Evolutionary conservation across 1,140 invertebrate species (phyloP), one percentile per base, ranked within the genome.

Genomic region (Monomorium pharaonis): DNA sequence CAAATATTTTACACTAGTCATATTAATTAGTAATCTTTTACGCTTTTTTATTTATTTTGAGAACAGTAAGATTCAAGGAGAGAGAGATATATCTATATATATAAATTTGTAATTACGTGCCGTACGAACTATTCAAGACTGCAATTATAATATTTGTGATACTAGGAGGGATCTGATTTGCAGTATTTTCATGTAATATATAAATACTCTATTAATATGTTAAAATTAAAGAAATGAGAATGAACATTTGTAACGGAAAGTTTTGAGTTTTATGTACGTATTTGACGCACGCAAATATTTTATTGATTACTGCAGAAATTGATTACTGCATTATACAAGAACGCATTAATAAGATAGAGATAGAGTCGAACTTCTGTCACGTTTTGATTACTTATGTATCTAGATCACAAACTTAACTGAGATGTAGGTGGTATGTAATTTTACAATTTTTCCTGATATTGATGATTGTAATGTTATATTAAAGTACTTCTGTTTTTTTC

Each of bases 211-310:
- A 67, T 67, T 67, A 47, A 12, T 27, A 16, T 10, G 16, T 58
- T 21, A 56, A 56, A 56, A 14, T 58, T 24, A 56, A 21, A 14
- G 21, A 56, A 78, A 65, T 5, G 24, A 51, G 18, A 47, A 62
- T n/a, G 4, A 37, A 54, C 54, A 78, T 33, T 80, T 80, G 63
- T 44, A 54, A 78, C 49, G 12, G 18, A 78, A 78, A n/a, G 9
- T 67, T 10, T 78, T 78, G n/a, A 33, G 3, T 65, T 49, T 51
- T 65, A 49, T 51, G 21, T 44, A 27, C 54, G 37, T 51, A 51
- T 42, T 51, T 69, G 21, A 80, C 0, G 12, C 21, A 9, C 30
- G 30, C 9, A 67, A 78, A 78, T 77, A 56, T 37, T 14, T 49
- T 37, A 63, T 24, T 80, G 14, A 80, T 44, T 6, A 37, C 12